Percentiles rank a stretch among this genome's conserved stretches.
Conservation (phyloP, 2,113 vertebrate genomes). For the Indicator indicator region DNA sequence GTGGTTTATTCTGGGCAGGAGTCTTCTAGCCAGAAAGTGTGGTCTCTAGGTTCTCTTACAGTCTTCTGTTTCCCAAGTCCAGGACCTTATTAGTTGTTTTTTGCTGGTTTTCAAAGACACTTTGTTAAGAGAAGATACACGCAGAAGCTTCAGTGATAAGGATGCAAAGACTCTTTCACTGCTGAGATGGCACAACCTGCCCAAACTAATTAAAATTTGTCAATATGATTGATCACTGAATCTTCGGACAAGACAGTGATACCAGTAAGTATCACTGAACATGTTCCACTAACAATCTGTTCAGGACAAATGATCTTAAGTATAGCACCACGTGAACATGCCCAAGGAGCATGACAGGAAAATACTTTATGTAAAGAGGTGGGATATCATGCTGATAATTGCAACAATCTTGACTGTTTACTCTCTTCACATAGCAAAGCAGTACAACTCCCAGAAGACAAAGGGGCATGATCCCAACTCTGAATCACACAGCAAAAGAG, state of each 20-base stretch:
- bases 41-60: too few relatives aligned
- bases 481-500: background rate
- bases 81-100: too few relatives aligned
- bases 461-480: background rate
- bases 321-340: background rate
- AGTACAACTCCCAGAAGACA: background rate
- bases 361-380: background rate
- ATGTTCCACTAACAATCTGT: background rate
- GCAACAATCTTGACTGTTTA: background rate
- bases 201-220: too few relatives aligned
- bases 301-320: background rate
- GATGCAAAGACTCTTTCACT: too few relatives aligned
- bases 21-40: too few relatives aligned
- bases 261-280: background rate
- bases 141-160: too few relatives aligned
- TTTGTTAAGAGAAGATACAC: too few relatives aligned
- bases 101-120: too few relatives aligned
- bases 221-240: background rate
- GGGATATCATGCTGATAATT: background rate
- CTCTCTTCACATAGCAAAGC: background rate
- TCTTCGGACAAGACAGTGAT: background rate
- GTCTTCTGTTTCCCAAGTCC: too few relatives aligned
- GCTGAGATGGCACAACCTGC: too few relatives aligned
- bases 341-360: background rate
- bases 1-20: too few relatives aligned